These are phyloP conservation scores for Nipponacmea schrenckii DNA, from an alignment of 2,888 invertebrate species.

Conservation along the genomic window DNA sequence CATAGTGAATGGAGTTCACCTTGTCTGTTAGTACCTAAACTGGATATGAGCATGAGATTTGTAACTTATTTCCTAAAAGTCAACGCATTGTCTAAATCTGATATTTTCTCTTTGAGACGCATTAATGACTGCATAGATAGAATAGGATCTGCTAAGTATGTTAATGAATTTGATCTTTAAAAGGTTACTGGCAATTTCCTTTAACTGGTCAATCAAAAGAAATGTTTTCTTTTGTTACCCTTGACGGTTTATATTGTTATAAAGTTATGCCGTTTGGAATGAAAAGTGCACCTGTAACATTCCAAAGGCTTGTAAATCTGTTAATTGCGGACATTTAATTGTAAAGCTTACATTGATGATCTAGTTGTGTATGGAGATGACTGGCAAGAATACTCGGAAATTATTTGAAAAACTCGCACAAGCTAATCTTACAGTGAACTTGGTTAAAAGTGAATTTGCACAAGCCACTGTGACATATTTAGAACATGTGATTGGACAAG, in stretches of 20 bases:
- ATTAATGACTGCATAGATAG: constrained; percentile 43
- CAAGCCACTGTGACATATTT: too few relatives aligned
- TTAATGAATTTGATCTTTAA: constrained; percentile 40
- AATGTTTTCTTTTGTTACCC: constrained; percentile 35
- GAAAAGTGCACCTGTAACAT: constrained; percentile 15
- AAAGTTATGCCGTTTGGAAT: constrained; percentile 40
- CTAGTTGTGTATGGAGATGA: constrained; percentile 20
- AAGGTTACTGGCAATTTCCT: constrained; percentile 36
- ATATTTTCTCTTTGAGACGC: constrained; percentile 38
- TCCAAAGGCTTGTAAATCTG: too few relatives aligned
- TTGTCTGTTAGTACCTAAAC: constrained; percentile 33
- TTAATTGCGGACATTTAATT: constrained; percentile 17
- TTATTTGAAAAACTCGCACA: constrained; percentile 12
- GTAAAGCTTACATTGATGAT: constrained; percentile 35
- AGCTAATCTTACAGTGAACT: constrained; percentile 21
- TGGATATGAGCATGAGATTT: constrained; percentile 28
- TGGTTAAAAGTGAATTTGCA: too few relatives aligned
- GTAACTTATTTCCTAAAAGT: constrained; percentile 41
- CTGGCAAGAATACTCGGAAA: constrained; percentile 22
- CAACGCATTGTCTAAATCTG: constrained; percentile 39
- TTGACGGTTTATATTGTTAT: constrained; percentile 32
- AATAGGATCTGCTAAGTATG: constrained; percentile 35
- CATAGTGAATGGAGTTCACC: constrained; percentile 40
- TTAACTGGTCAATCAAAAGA: constrained; percentile 34
- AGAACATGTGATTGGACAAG: too few relatives aligned